These are phyloP conservation scores for Coregonus ussuriensis DNA, from an alignment of 2,797 vertebrate species.

Conservation along the genomic window DNA sequence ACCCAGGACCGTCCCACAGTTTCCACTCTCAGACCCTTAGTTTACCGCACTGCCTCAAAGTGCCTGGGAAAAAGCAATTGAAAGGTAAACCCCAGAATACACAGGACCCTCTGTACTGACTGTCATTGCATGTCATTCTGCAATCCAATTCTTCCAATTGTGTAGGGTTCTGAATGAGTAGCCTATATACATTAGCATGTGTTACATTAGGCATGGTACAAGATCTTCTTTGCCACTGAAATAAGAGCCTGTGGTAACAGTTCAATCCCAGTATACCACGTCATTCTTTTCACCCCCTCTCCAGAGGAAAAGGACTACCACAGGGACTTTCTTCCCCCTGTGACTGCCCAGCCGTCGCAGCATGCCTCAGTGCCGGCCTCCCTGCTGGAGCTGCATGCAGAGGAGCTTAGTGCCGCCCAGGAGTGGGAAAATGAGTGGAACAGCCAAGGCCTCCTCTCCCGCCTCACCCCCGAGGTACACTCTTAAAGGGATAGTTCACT, in stretches of 20 bases:
- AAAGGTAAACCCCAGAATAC: conserved; percentile 63
- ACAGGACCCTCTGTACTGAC: neutral
- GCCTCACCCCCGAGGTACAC: conserved; percentile 76
- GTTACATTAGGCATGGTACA: neutral
- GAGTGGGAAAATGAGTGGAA: conserved; percentile 86
- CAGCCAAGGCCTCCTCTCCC: conserved; percentile 81
- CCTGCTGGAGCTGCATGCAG: conserved; percentile 79
- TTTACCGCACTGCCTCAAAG: conserved; percentile 68
- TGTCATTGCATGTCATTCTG: neutral
- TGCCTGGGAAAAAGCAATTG: conserved; percentile 51
- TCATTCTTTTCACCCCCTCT: neutral
- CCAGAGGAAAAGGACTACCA: conserved; percentile 82
- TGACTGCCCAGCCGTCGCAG: conserved; percentile 78
- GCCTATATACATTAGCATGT: neutral
- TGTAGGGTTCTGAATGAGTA: neutral
- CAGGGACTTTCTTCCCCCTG: conserved; percentile 74
- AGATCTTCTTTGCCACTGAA: neutral
- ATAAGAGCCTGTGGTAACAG: neutral
- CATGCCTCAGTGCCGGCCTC: conserved; percentile 75
- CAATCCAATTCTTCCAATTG: neutral
- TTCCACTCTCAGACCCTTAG: conserved; percentile 76
- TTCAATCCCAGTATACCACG: neutral
- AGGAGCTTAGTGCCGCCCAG: conserved; percentile 78
- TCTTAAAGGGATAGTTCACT: neutral
- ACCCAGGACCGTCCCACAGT: conserved; percentile 61